Conservation (phyloP, 2,888 invertebrate genomes). For the Gonocerus acuteangulatus region DNA sequence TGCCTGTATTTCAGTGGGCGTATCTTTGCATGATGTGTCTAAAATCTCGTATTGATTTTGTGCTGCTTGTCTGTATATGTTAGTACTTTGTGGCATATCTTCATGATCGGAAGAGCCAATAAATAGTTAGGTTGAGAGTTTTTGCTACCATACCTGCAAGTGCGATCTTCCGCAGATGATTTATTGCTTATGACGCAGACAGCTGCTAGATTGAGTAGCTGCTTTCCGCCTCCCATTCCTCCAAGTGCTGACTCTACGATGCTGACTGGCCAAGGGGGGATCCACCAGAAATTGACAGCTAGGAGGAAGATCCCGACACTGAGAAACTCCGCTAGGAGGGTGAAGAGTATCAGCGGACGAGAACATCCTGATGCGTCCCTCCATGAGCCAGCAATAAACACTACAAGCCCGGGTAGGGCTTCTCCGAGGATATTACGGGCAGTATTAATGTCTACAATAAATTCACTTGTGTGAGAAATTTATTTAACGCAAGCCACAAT, state of each 20-base stretch:
- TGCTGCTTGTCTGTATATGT: no score
- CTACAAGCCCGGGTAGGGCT: not conserved
- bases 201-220: not conserved
- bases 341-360: not conserved
- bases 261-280: not conserved
- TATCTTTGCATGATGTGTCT: no score
- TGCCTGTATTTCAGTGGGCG: no score
- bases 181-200: not conserved
- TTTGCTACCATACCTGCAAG: not conserved
- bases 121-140: no score
- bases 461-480: no score
- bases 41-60: no score
- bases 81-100: no score
- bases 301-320: not conserved
- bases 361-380: not conserved
- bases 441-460: conserved; percentile 4
- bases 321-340: not conserved
- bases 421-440: not conserved
- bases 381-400: not conserved
- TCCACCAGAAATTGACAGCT: not conserved
- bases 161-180: not conserved
- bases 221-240: not conserved
- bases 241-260: not conserved
- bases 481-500: no score
- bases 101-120: no score